phyloP scores from a whole-genome alignment of 2,888 invertebrate genomes.

The Watsonalla binaria region DNA sequence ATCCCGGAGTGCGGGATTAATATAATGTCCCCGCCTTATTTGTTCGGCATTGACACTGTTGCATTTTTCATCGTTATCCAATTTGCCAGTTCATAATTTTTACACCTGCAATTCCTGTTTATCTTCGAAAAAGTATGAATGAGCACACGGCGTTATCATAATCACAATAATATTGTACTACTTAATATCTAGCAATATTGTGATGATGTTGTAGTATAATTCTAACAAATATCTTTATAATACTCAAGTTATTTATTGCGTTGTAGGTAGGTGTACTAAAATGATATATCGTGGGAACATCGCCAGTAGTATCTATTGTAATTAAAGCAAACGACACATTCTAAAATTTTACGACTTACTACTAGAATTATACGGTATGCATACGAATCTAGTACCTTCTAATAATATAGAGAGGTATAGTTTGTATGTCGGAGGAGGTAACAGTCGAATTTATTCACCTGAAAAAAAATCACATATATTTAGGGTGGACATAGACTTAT shows the following conservation, averaged over 20 bases:
- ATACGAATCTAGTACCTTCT: neutral
- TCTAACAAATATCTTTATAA: constrained; percentile 30
- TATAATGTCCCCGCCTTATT: too few relatives aligned
- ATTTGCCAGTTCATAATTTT: constrained; percentile 22
- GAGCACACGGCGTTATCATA: constrained; percentile 33
- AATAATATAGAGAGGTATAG: too few relatives aligned
- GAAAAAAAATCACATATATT: too few relatives aligned
- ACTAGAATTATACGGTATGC: neutral
- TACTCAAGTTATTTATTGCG: constrained; percentile 23
- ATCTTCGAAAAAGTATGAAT: constrained; percentile 21
- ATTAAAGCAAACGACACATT: neutral
- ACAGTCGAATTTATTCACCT: too few relatives aligned
- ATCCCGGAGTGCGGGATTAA: too few relatives aligned
- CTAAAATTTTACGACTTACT: neutral
- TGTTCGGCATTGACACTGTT: too few relatives aligned
- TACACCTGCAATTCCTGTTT: constrained; percentile 14
- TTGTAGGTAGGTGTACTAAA: constrained; percentile 8
- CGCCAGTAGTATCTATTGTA: neutral
- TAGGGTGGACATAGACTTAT: too few relatives aligned
- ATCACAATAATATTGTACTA: constrained; percentile 24
- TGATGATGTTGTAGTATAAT: constrained; percentile 18
- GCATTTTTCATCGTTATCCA: constrained; percentile 27
- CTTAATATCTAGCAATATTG: constrained; percentile 20
- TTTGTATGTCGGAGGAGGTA: too few relatives aligned
- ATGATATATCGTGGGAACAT: constrained; percentile 36